Percentiles rank a stretch among this genome's conserved stretches.
phyloP scores from a whole-genome alignment of 2,797 vertebrate genomes.

The Peromyscus aztecus region DNA sequence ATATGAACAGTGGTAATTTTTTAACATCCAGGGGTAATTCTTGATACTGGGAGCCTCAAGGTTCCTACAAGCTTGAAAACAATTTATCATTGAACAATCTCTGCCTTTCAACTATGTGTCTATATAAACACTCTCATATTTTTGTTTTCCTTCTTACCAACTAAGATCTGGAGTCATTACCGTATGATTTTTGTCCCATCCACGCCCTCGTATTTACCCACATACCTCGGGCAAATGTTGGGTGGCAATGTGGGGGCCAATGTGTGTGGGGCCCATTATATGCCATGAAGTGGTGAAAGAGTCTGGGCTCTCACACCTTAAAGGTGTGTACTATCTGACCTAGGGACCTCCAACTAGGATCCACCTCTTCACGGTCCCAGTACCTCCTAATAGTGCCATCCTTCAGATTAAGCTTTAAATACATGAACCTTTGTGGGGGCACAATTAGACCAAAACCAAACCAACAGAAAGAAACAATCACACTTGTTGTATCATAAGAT shows the following conservation, averaged over 20 bases:
- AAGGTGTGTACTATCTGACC: background rate
- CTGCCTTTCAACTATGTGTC: background rate
- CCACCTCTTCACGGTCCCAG: background rate
- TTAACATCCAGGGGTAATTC: background rate
- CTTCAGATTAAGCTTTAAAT: background rate
- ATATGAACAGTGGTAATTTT: background rate
- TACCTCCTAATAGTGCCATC: background rate
- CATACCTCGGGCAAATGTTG: background rate
- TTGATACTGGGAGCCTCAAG: background rate
- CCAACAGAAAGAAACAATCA: background rate
- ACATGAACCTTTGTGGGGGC: background rate
- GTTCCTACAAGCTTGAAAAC: background rate
- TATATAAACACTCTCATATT: background rate
- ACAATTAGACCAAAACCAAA: background rate
- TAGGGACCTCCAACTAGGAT: too few species aligned
- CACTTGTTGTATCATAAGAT: background rate
- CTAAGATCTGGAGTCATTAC: background rate
- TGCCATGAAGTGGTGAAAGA: background rate
- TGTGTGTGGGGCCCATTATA: too few species aligned
- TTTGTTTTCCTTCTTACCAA: background rate
- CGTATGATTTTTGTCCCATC: background rate
- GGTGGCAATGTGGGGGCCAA: background rate
- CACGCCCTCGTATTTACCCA: background rate
- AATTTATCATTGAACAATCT: background rate
- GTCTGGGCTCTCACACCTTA: background rate